phyloP scores from a whole-genome alignment of 2,113 vertebrate species.

The Podilymbus podiceps region DNA sequence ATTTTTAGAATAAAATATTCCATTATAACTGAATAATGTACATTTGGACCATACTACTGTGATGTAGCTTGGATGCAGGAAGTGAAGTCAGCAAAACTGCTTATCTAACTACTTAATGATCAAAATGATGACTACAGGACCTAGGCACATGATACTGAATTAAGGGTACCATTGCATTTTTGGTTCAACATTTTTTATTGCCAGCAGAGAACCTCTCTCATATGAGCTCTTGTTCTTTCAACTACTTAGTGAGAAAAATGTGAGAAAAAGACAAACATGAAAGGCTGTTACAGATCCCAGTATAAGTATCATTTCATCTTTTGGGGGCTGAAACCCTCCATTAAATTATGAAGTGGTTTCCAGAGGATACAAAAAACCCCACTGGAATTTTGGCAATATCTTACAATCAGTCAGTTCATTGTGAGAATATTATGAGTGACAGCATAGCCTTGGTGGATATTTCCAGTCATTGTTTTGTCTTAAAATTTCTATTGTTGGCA shows the following conservation, averaged over 20 bases:
- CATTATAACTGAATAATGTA: background rate
- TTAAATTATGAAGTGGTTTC: background rate
- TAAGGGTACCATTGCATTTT: background rate
- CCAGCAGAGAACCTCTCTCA: background rate
- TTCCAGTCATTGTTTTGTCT: background rate
- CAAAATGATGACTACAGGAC: background rate
- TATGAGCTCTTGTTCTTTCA: background rate
- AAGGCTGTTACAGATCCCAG: background rate
- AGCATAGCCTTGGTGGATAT: background rate
- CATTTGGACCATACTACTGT: background rate
- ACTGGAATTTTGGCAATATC: background rate
- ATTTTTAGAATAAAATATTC: background rate
- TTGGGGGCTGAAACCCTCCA: background rate
- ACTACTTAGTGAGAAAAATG: background rate
- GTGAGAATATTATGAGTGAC: background rate
- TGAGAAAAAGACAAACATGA: background rate
- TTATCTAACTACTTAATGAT: background rate
- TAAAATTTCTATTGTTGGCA: background rate
- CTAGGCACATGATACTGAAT: background rate
- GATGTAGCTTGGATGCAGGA: background rate
- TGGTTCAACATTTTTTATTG: background rate
- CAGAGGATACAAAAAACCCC: background rate
- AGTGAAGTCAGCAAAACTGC: background rate
- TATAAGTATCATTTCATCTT: background rate
- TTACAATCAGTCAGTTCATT: background rate